Conservation (phyloP, 2,888 invertebrate species). For the Chesias legatella region DNA sequence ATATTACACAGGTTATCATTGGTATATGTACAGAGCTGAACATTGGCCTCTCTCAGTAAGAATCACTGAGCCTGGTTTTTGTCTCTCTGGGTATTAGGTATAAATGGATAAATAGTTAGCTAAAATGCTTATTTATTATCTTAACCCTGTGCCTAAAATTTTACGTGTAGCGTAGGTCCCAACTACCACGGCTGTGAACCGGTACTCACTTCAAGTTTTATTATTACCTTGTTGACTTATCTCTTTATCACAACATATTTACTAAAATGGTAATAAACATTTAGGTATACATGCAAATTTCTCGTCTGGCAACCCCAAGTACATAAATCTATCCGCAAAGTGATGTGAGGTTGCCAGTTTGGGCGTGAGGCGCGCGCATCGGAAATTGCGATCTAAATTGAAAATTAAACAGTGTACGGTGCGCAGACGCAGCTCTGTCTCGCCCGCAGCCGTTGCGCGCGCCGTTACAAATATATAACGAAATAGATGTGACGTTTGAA, state of each 20-base stretch:
- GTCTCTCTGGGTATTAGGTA: too few species aligned
- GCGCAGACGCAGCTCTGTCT: constrained; percentile 30
- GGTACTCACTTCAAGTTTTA: constrained; percentile 30
- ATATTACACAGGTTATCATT: too few species aligned
- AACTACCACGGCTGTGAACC: too few species aligned
- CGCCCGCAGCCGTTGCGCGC: constrained; percentile 27
- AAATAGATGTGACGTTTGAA: neutral
- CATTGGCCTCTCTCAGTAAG: too few species aligned
- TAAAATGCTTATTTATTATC: too few species aligned
- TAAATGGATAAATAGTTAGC: too few species aligned
- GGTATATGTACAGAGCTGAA: too few species aligned
- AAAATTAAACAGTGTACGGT: constrained; percentile 75
- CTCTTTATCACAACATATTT: constrained; percentile 18
- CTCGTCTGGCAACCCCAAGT: constrained; percentile 27
- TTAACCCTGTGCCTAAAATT: too few species aligned
- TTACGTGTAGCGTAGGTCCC: too few species aligned
- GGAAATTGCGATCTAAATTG: constrained; percentile 82
- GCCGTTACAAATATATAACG: constrained; percentile 19
- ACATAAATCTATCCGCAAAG: constrained; percentile 75
- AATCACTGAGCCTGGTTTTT: too few species aligned
- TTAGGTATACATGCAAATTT: constrained; percentile 25
- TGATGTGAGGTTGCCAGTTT: constrained; percentile 75
- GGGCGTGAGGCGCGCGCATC: constrained; percentile 70
- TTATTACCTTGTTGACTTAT: constrained; percentile 26
- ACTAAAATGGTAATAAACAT: constrained; percentile 15